phyloP scores from a whole-genome alignment of 2,888 invertebrate species.

The Coelogynopora nodosa region DNA sequence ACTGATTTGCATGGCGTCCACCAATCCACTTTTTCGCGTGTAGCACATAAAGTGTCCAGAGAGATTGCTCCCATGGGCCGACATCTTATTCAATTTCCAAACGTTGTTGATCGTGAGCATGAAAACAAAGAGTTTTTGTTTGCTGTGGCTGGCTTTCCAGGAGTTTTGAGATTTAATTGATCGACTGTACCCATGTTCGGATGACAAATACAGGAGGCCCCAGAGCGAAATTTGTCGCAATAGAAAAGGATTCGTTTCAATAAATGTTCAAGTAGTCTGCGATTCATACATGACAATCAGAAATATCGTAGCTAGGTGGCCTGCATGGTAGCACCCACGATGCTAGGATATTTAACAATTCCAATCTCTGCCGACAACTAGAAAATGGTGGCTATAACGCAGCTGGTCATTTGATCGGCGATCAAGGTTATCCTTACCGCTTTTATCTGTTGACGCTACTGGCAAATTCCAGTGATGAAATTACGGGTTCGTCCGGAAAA shows the following conservation, averaged over 20 bases:
- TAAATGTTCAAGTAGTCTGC: not conserved
- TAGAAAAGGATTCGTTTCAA: not conserved
- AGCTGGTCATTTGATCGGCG: not conserved
- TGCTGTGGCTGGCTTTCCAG: not conserved
- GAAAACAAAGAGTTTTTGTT: not conserved
- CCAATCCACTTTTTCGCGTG: not conserved
- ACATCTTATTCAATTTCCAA: not conserved
- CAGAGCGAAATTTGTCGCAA: not conserved
- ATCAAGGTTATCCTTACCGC: not conserved
- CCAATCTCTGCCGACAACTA: not conserved
- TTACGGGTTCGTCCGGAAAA: not conserved
- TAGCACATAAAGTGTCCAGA: not conserved
- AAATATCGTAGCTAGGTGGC: not conserved
- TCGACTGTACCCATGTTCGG: not conserved
- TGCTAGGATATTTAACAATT: not conserved
- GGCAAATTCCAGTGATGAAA: not conserved
- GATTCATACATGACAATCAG: not conserved
- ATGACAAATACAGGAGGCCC: not conserved
- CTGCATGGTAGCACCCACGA: not conserved
- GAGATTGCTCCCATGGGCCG: not conserved
- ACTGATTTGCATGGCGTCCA: not conserved
- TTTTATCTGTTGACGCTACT: not conserved
- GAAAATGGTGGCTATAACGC: not conserved
- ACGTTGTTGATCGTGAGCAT: not conserved
- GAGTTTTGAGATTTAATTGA: not conserved